Evolutionary conservation across 2,113 vertebrate species (phyloP).

Genomic region (Percina caprodes): DNA sequence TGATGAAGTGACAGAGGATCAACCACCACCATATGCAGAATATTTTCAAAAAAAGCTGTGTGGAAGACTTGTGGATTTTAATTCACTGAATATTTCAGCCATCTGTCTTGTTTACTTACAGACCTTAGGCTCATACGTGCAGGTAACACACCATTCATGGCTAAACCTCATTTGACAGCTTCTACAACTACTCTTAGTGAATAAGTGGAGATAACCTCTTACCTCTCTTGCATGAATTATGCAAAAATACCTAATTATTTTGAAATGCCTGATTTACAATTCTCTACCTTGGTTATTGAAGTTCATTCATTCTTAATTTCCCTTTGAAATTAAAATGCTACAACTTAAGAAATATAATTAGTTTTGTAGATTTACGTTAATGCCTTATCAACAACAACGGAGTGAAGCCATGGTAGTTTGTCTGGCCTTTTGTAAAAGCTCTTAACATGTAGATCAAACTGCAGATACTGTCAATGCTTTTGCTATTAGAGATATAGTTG

Average conservation of each 20-base stretch:
- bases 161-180: slow-evolving; percentile 40
- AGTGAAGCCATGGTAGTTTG: not conserved
- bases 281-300: slow-evolving; percentile 14
- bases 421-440: not conserved
- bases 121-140: not conserved
- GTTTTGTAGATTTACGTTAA: not conserved
- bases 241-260: slow-evolving; percentile 30
- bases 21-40: slow-evolving; percentile 40
- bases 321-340: not conserved
- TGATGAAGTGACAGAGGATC: slow-evolving; percentile 48
- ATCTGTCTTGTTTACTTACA: slow-evolving; percentile 57
- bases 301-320: not conserved
- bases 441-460: not conserved
- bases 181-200: slow-evolving; percentile 17
- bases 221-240: slow-evolving; percentile 39
- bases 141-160: slow-evolving; percentile 7
- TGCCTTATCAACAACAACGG: not conserved
- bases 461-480: not conserved
- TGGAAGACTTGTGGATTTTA: slow-evolving; percentile 31
- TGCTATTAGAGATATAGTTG: not conserved
- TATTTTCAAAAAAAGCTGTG: slow-evolving; percentile 19
- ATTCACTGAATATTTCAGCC: slow-evolving; percentile 37
- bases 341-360: not conserved
- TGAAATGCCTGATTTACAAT: not conserved
- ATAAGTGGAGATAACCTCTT: slow-evolving; percentile 46